Evolutionary conservation across 2,888 invertebrate genomes (phyloP), one percentile per base, ranked within the genome.

Genomic region (Sesia apiformis): DNA sequence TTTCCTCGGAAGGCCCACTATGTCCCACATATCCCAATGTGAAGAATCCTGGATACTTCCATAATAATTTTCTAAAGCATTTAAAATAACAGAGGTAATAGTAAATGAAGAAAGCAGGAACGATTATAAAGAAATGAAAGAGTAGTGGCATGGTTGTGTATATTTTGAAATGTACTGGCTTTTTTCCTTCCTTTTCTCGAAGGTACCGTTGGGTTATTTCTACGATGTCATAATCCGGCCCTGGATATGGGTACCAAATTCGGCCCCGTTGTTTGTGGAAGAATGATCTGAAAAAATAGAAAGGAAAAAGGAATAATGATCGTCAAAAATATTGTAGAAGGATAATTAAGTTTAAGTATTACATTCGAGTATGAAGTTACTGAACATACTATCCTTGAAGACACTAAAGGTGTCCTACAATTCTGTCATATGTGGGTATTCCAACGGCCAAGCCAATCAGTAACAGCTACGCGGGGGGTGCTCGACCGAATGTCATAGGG

Each of bases 181-280:
- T 72, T 54, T 71, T 75, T 4, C 65, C 63, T 7, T 56, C 62
- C 56, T 68, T 68, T 7, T 72, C 62, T 38, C 62, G 52, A 8
- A 74, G 60, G 58, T 78, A 73, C 63, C 69, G 64, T 57, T 81
- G 76, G 0, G 78, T 71, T 67, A 78, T 75, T 3, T 71, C 67
- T 1, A 70, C 63, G 0, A 72, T 59, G 5, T 68, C 66, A 3
- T 60, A 59, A 4, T 82, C 82, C 3, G 74, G 68, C 3, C 81
- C 80, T 0, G 79, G 78, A 51, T 74, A 78, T 0, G 75, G 73
- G 52, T 70, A 77, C 81, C 81, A 81, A 4, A 66, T 55, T 52
- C 56, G 63, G 3, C 73, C 67, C 3, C 69, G 58, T 54, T 70
- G 60, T 49, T 68, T 69, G 39, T 79, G 79, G 56, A 81, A 77